Evolutionary conservation across 1,140 invertebrate species (phyloP).

Genomic region (Elymnias hypermnestra): DNA sequence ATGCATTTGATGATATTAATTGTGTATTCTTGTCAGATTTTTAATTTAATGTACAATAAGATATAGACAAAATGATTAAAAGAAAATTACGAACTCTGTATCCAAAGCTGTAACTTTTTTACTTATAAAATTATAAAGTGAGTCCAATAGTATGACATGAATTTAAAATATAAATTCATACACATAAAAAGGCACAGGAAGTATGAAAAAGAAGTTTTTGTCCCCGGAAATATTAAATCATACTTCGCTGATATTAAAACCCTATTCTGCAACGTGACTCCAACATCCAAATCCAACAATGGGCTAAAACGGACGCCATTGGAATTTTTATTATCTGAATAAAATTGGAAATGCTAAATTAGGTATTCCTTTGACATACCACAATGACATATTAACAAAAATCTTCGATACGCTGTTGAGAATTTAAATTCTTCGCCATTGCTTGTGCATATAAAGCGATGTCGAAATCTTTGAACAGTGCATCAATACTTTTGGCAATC

Average conservation of each 20-base stretch:
- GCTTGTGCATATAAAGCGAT: slow-evolving; percentile 40
- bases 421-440: slow-evolving; percentile 46
- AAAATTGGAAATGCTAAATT: slow-evolving; percentile 33
- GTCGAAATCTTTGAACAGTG: slow-evolving; percentile 26
- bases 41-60: no score
- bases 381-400: slow-evolving; percentile 55
- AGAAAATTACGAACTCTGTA: no score
- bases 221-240: slow-evolving; percentile 15
- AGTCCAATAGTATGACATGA: no score
- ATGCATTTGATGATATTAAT: no score
- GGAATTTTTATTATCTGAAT: slow-evolving; percentile 43
- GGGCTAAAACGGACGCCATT: slow-evolving; percentile 22
- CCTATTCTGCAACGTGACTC: not conserved
- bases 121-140: no score
- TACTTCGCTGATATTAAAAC: slow-evolving; percentile 10
- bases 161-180: slow-evolving; percentile 1
- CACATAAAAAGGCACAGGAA: slow-evolving; percentile 1
- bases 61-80: no score
- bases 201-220: slow-evolving; percentile 15
- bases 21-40: no score
- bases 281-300: slow-evolving; percentile 32
- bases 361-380: slow-evolving; percentile 44
- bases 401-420: slow-evolving; percentile 37
- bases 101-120: no score
- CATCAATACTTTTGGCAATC: slow-evolving; percentile 37